A percentile compares a stretch with the other conserved stretches of the same genome.
Conservation (phyloP, 1,140 invertebrate genomes). For the Sweltsa coloradensis region DNA sequence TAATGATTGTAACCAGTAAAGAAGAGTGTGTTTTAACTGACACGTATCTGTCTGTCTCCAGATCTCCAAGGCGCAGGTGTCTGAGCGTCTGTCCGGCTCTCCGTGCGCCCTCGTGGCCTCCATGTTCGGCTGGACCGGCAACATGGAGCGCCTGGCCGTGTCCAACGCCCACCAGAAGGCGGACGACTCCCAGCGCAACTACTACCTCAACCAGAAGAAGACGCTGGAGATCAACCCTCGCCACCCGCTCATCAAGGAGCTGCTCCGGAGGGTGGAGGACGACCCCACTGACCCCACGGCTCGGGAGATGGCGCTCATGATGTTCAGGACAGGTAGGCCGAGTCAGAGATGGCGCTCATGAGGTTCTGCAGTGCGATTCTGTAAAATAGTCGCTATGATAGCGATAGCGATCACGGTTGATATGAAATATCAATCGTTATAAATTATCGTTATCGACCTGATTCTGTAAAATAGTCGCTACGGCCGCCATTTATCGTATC, state of each 20-base stretch:
- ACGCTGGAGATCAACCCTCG: slow-evolving; percentile 95
- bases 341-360: background rate
- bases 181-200: slow-evolving; percentile 80
- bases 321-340: slow-evolving; percentile 64
- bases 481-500: background rate
- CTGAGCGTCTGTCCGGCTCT: slow-evolving; percentile 81
- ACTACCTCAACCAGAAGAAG: slow-evolving; percentile 95
- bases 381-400: background rate
- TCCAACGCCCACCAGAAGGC: slow-evolving; percentile 96
- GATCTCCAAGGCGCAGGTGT: slow-evolving; percentile 73
- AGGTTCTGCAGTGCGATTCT: background rate
- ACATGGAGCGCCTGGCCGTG: slow-evolving; percentile 94
- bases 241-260: slow-evolving; percentile 89
- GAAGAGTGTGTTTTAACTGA: slow-evolving; percentile 12
- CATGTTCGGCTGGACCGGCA: slow-evolving; percentile 96
- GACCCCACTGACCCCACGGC: slow-evolving; percentile 69
- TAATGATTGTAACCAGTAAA: too few relatives aligned
- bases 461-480: background rate
- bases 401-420: background rate
- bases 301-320: slow-evolving; percentile 77
- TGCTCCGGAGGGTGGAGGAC: slow-evolving; percentile 69
- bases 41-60: slow-evolving; percentile 20
- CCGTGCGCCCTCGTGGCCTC: slow-evolving; percentile 95
- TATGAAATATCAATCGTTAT: background rate
- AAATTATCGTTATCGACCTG: background rate